These are phyloP conservation scores for Blastobasis lacticolella DNA, from an alignment of 2,888 invertebrate genomes.

Conservation along the genomic window DNA sequence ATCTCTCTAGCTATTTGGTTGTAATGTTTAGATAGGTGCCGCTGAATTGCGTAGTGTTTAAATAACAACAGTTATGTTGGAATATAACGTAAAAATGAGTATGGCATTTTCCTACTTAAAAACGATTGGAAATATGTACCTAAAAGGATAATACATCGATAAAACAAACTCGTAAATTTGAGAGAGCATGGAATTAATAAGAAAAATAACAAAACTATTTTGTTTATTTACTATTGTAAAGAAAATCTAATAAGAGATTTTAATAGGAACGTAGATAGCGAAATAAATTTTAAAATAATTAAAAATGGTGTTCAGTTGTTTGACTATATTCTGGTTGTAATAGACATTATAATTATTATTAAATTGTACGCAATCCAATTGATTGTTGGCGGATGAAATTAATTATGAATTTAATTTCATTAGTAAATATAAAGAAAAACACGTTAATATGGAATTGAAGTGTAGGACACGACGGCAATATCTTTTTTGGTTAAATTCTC, in stretches of 20 bases:
- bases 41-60: background rate
- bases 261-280: conserved; percentile 51
- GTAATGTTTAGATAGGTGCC: background rate
- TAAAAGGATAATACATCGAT: background rate
- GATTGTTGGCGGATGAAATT: background rate
- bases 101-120: background rate
- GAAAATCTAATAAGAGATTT: conserved; percentile 20
- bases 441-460: background rate
- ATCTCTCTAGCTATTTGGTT: background rate
- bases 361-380: background rate
- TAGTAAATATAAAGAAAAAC: background rate
- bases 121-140: background rate
- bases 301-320: conserved; percentile 11
- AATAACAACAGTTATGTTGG: background rate
- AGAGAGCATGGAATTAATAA: conserved; percentile 16
- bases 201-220: conserved; percentile 31
- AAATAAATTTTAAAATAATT: conserved; percentile 40
- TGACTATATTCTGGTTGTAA: background rate
- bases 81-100: background rate
- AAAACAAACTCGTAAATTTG: conserved; percentile 12
- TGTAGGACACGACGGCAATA: background rate
- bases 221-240: conserved; percentile 34
- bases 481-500: no score
- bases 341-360: background rate
- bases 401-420: background rate